A percentile compares a stretch with the other conserved stretches of the same genome.
These are phyloP conservation scores for Callipepla californica DNA, from an alignment of 2,113 vertebrate species.

Conservation along the genomic window DNA sequence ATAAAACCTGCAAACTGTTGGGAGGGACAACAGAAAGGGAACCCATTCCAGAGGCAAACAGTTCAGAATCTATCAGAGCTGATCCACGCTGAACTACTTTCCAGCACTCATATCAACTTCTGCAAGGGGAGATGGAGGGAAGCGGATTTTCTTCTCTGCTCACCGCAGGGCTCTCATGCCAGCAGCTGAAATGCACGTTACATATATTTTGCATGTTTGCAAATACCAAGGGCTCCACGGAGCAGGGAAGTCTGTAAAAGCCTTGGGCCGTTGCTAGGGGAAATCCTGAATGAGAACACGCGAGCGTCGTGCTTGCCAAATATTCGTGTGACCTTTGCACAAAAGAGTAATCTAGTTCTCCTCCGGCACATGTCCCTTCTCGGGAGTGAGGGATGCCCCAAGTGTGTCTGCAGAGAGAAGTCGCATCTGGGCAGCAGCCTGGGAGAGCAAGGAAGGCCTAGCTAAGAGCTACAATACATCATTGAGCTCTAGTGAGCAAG, in stretches of 20 bases:
- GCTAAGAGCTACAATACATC: neutral
- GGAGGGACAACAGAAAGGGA: neutral
- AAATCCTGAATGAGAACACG: neutral
- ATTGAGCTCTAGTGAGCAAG: neutral
- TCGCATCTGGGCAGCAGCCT: neutral
- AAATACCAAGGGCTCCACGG: slow-evolving; percentile 18
- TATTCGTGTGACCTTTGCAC: slow-evolving; percentile 58
- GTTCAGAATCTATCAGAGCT: neutral
- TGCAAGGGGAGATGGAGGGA: neutral
- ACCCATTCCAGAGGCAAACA: neutral
- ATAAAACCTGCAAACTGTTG: neutral
- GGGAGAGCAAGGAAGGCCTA: neutral
- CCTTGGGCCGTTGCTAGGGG: neutral
- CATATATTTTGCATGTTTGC: neutral
- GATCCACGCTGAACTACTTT: neutral
- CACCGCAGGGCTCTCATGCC: neutral
- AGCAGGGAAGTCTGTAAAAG: neutral
- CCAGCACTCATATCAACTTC: fast-evolving
- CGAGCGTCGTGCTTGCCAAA: neutral
- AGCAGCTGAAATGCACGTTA: neutral
- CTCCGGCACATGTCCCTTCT: slow-evolving; percentile 1
- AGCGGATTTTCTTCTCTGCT: neutral
- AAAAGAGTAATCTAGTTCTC: slow-evolving; percentile 14
- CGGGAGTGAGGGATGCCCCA: neutral
- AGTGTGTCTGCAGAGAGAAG: neutral